These are phyloP conservation scores for Laticauda laticaudata DNA, from an alignment of 2,113 vertebrate genomes.

Conservation along the genomic window DNA sequence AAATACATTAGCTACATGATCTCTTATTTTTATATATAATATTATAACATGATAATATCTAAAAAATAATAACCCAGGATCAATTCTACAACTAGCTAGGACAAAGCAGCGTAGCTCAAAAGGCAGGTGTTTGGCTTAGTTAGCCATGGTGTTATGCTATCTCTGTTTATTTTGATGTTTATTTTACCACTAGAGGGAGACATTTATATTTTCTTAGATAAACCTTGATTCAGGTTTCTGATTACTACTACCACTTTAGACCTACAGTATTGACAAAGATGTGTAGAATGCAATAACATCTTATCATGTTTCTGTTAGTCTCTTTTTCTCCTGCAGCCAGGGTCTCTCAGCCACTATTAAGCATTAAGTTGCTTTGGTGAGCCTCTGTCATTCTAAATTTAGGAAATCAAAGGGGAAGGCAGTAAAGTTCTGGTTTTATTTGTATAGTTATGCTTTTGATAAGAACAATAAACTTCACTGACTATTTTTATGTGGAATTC, in stretches of 20 bases:
- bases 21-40: background rate
- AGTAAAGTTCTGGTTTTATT: background rate
- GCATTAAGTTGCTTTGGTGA: background rate
- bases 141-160: background rate
- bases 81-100: background rate
- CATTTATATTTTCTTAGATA: background rate
- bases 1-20: background rate
- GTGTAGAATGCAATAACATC: background rate
- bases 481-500: background rate
- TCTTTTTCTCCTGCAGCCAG: slow-evolving; percentile 30
- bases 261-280: background rate
- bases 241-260: background rate
- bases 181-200: background rate
- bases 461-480: slow-evolving; percentile 47
- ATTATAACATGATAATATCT: background rate
- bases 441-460: slow-evolving; percentile 64
- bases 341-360: background rate
- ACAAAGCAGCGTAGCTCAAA: background rate
- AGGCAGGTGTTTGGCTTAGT: background rate
- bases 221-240: background rate
- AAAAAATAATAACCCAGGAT: background rate
- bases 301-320: slow-evolving; percentile 3
- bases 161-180: background rate
- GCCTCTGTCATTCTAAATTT: background rate
- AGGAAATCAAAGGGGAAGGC: slow-evolving; percentile 47